A percentile compares a stretch with the other conserved stretches of the same genome.
These are phyloP conservation scores for Indri indri DNA, from an alignment of 2,113 vertebrate genomes.

Conservation along the genomic window DNA sequence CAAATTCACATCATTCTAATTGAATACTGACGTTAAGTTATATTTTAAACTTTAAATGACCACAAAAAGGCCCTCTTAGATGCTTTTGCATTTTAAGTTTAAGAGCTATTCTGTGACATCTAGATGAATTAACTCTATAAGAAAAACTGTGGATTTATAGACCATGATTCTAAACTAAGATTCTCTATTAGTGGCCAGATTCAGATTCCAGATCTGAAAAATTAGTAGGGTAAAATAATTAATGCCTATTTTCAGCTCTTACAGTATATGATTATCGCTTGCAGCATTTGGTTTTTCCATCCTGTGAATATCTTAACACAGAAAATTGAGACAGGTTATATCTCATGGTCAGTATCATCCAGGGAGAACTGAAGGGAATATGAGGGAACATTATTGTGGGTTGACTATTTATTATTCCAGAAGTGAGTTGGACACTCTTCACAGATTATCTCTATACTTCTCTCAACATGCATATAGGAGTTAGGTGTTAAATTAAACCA, in stretches of 20 bases:
- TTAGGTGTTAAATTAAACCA: neutral
- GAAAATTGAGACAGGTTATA: constrained; percentile 38
- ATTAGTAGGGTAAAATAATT: neutral
- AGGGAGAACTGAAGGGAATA: neutral
- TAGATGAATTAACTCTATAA: neutral
- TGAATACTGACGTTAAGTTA: neutral
- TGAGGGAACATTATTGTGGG: neutral
- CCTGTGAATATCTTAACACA: constrained; percentile 24
- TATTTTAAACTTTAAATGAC: constrained; percentile 30
- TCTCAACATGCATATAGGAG: neutral
- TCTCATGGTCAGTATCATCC: constrained; percentile 2
- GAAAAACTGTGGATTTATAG: neutral
- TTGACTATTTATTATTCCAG: neutral
- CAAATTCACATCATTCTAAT: neutral
- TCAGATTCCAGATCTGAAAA: constrained; percentile 3
- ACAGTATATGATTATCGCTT: neutral
- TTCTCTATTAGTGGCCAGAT: neutral
- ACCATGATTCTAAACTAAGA: neutral
- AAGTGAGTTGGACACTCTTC: neutral
- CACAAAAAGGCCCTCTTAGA: neutral
- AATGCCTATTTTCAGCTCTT: neutral
- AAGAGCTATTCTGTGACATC: neutral
- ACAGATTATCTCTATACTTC: neutral
- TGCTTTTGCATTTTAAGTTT: neutral
- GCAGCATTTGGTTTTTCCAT: constrained; percentile 15